Percentiles rank a stretch among this genome's conserved stretches.
These are phyloP conservation scores for Camptogramma bilineatum DNA, from an alignment of 2,888 invertebrate species.

Conservation along the genomic window DNA sequence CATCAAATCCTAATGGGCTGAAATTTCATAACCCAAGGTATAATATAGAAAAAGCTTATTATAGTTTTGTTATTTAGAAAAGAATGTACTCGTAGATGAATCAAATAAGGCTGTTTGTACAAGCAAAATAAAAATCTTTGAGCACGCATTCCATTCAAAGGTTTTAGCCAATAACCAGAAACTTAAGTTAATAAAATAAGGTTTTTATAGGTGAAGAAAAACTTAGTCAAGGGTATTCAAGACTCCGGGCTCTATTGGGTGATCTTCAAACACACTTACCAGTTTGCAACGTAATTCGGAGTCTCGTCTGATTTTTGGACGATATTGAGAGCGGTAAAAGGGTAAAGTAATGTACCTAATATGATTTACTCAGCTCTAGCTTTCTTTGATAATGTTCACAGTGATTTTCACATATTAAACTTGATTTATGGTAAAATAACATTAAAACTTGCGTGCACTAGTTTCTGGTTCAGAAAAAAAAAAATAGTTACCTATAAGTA, in stretches of 20 bases:
- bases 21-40: too few species aligned
- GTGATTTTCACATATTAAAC: constrained; percentile 2
- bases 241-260: constrained; percentile 35
- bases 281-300: constrained; percentile 39
- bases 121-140: background rate
- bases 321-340: constrained; percentile 31
- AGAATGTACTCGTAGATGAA: too few species aligned
- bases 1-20: too few species aligned
- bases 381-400: constrained; percentile 11
- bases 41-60: too few species aligned
- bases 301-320: constrained; percentile 33
- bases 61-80: too few species aligned
- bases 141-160: background rate
- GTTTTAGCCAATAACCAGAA: background rate
- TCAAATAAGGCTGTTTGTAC: too few species aligned
- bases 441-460: background rate
- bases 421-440: constrained; percentile 11
- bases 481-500: background rate
- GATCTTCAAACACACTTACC: constrained; percentile 44
- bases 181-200: constrained; percentile 3
- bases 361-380: constrained; percentile 20
- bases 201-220: constrained; percentile 33
- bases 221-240: constrained; percentile 36
- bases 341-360: constrained; percentile 17
- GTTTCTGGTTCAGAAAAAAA: too few species aligned